A percentile compares a stretch with the other conserved stretches of the same genome.
Conservation (phyloP, 2,113 vertebrate genomes). For the Deroptyus accipitrinus region DNA sequence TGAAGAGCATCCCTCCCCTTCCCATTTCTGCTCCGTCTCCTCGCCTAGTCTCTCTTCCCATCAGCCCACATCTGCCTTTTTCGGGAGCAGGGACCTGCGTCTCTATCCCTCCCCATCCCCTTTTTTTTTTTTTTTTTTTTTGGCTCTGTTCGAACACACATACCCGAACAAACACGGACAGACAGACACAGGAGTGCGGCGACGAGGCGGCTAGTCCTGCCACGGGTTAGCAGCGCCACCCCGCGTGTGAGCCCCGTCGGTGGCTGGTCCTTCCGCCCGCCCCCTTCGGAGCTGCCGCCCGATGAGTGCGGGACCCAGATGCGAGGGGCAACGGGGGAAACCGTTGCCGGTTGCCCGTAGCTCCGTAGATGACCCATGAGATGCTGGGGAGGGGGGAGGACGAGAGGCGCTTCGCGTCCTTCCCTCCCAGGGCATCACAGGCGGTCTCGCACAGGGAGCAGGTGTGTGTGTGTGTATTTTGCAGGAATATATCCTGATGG, state of each 20-base stretch:
- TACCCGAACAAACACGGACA: not conserved
- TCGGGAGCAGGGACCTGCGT: not conserved
- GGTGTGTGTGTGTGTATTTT: not conserved
- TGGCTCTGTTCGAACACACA: not conserved
- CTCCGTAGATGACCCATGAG: not conserved
- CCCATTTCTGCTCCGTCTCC: not conserved
- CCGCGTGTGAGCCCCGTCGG: not conserved
- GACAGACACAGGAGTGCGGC: too few relatives aligned
- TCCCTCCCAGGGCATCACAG: not conserved
- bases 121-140: not conserved
- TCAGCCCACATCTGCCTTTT: not conserved
- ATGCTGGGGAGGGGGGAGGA: too few relatives aligned
- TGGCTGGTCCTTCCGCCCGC: not conserved
- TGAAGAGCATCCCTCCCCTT: too few relatives aligned
- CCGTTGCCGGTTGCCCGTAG: fast-evolving
- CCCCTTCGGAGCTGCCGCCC: not conserved
- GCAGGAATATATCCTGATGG: conserved; percentile 69
- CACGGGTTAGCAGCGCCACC: conserved; percentile 24
- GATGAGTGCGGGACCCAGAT: not conserved
- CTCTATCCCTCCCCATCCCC: too few relatives aligned
- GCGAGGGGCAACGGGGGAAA: too few relatives aligned
- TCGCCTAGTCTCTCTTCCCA: not conserved
- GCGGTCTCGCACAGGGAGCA: too few relatives aligned
- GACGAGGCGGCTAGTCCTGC: not conserved
- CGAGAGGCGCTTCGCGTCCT: too few relatives aligned